These are phyloP conservation scores for Chouioia cunea DNA, from an alignment of 2,888 invertebrate genomes.

Conservation along the genomic window DNA sequence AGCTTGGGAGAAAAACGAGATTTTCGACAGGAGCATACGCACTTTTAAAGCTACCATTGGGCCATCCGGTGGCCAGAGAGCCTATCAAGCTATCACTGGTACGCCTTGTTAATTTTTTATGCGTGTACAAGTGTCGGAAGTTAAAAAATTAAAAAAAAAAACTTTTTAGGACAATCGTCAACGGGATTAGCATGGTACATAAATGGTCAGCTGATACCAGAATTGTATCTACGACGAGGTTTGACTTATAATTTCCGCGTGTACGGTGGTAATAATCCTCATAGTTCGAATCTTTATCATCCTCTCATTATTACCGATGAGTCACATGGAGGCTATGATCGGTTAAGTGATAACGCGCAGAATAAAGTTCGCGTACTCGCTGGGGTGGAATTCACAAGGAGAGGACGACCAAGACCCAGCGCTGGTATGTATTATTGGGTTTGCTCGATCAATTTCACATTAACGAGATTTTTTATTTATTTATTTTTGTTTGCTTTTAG, in stretches of 20 bases:
- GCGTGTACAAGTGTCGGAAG: background rate
- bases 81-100: conserved; percentile 82
- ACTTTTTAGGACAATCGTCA: conserved; percentile 73
- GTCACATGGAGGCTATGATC: conserved; percentile 85
- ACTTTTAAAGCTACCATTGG: conserved; percentile 87
- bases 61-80: conserved; percentile 84
- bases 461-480: background rate
- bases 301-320: conserved; percentile 91
- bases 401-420: conserved; percentile 84
- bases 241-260: conserved; percentile 86
- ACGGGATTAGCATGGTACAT: conserved; percentile 91
- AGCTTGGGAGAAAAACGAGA: conserved; percentile 70
- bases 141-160: too few relatives aligned
- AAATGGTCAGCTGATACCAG: conserved; percentile 89
- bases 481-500: conserved; percentile 66
- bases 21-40: conserved; percentile 75
- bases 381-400: conserved; percentile 85
- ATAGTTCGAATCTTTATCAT: conserved; percentile 87
- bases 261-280: conserved; percentile 89
- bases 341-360: conserved; percentile 78
- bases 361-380: conserved; percentile 81
- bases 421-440: conserved; percentile 70
- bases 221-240: conserved; percentile 88
- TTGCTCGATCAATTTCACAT: background rate
- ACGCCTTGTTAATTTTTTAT: conserved; percentile 46